Percentiles rank a stretch among this genome's conserved stretches.
phyloP scores from a whole-genome alignment of 1,140 invertebrate genomes.

The Drosophila kikkawai region DNA sequence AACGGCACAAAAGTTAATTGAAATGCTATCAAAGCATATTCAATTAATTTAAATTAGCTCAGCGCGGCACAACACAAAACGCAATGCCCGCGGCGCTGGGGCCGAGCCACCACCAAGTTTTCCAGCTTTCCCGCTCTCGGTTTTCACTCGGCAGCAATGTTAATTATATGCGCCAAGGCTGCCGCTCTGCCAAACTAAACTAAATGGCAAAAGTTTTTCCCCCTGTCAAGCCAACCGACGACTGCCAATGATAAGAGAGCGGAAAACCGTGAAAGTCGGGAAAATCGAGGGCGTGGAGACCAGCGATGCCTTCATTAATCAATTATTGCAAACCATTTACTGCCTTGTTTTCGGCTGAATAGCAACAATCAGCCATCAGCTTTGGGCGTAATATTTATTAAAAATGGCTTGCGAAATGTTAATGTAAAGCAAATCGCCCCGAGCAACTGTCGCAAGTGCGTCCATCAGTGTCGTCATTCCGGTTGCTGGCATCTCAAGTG shows the following conservation, averaged over 20 bases:
- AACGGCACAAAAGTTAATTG: conserved; percentile 73
- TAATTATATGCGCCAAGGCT: conserved; percentile 70
- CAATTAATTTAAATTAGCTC: conserved; percentile 83
- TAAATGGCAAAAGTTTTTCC: conserved; percentile 68
- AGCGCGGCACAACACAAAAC: conserved; percentile 58
- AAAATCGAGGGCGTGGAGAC: background rate
- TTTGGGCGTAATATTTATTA: conserved; percentile 61
- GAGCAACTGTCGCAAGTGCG: conserved; percentile 31
- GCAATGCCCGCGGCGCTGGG: conserved; percentile 38
- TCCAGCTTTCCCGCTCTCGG: conserved; percentile 34
- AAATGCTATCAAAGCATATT: conserved; percentile 82
- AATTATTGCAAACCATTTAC: conserved; percentile 79
- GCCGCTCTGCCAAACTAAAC: conserved; percentile 35
- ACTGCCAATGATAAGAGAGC: conserved; percentile 50
- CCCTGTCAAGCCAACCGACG: conserved; percentile 23
- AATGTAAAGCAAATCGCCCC: conserved; percentile 44
- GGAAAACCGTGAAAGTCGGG: conserved; percentile 14
- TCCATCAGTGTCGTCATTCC: conserved; percentile 38
- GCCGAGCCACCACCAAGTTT: conserved; percentile 31
- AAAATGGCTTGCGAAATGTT: conserved; percentile 56
- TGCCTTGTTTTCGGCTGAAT: conserved; percentile 44
- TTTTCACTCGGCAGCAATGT: conserved; percentile 51
- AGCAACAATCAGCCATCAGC: conserved; percentile 10
- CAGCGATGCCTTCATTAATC: conserved; percentile 60
- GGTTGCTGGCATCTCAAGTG: conserved; percentile 39